Evolutionary conservation across 2,113 vertebrate genomes (phyloP).

Genomic region (Chitala chitala): DNA sequence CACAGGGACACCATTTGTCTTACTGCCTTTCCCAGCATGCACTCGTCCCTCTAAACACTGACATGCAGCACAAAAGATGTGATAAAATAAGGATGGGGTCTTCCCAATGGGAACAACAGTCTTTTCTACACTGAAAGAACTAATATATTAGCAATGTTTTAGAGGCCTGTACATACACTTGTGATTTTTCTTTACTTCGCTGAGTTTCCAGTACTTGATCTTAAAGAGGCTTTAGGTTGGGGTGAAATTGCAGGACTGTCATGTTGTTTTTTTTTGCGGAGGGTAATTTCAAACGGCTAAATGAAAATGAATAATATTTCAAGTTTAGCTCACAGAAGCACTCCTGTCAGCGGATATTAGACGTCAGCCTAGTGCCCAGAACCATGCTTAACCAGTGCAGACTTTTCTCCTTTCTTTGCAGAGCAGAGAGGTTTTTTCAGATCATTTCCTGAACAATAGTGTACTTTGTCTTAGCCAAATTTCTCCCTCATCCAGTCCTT

Average conservation of each 20-base stretch:
- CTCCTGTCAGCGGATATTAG: conserved; percentile 38
- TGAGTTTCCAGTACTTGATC: too few relatives aligned
- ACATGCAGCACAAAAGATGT: neutral
- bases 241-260: neutral
- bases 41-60: neutral
- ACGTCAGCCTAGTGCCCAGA: conserved; percentile 42
- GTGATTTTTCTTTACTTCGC: too few relatives aligned
- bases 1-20: neutral
- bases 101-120: neutral
- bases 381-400: conserved; percentile 22
- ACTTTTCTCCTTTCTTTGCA: conserved; percentile 35
- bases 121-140: neutral
- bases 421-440: conserved; percentile 36
- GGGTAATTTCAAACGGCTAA: conserved; percentile 49
- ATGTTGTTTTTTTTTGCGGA: conserved; percentile 5
- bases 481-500: neutral
- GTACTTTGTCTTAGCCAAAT: conserved; percentile 38
- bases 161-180: neutral
- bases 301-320: conserved; percentile 51
- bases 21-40: neutral
- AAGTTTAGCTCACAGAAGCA: conserved; percentile 39
- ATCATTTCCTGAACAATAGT: conserved; percentile 46
- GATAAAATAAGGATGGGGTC: neutral
- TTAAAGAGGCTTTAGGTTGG: too few relatives aligned
- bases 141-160: neutral